Conservation (phyloP, 2,113 vertebrate genomes). For the Chamaetylas fuelleborni region DNA sequence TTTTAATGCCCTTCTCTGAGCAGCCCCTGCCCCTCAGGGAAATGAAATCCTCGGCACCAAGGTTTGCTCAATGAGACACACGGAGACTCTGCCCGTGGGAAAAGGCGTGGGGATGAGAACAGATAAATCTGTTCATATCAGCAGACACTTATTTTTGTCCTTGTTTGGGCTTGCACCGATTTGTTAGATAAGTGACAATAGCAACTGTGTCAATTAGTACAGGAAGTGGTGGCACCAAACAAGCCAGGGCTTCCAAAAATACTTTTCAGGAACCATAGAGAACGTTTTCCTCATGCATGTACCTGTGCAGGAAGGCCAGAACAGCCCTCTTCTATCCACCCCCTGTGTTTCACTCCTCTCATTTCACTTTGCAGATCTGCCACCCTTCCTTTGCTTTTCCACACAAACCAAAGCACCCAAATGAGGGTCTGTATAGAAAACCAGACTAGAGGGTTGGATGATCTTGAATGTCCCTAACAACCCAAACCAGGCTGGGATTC, state of each 20-base stretch:
- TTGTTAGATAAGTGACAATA: constrained; percentile 46
- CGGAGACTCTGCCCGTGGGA: background rate
- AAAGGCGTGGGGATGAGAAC: constrained; percentile 44
- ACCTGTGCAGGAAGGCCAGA: background rate
- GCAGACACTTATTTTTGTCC: constrained; percentile 56
- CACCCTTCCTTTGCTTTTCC: background rate
- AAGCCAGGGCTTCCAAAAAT: background rate
- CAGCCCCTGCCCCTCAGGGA: background rate
- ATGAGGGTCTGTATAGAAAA: background rate
- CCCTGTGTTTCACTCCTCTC: background rate
- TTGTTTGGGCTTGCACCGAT: constrained; percentile 60
- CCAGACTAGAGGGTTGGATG: background rate
- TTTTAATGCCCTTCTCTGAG: background rate
- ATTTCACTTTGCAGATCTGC: fast-evolving
- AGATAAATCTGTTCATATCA: constrained; percentile 48
- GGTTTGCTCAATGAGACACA: background rate
- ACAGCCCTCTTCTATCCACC: fast-evolving
- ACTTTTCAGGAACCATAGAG: background rate
- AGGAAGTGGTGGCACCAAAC: background rate
- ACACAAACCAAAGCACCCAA: fast-evolving
- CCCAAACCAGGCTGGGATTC: background rate
- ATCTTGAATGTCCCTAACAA: background rate
- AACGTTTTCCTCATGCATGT: background rate
- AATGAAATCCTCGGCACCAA: background rate
- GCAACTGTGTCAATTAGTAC: constrained; percentile 48